Evolutionary conservation across 1,140 invertebrate species (phyloP).

Genomic region (Achroia grisella): DNA sequence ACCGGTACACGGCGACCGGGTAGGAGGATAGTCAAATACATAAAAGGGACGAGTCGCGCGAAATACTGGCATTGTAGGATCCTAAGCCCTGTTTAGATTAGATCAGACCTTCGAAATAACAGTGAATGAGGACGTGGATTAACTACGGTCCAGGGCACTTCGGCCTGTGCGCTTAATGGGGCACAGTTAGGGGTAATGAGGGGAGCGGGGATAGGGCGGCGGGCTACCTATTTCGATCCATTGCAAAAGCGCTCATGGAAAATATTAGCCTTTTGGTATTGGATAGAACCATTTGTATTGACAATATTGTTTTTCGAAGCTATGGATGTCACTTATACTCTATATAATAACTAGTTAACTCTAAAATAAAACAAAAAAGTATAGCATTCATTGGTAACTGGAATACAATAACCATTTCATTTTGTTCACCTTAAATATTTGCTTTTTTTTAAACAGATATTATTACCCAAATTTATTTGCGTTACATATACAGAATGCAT

Average conservation of each 20-base stretch:
- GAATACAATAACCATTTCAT: too few relatives aligned
- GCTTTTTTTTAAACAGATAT: too few relatives aligned
- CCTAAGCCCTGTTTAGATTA: constrained; percentile 72
- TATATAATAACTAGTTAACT: neutral
- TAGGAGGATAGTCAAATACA: constrained; percentile 63
- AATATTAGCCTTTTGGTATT: constrained; percentile 33
- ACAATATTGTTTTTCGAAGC: too few relatives aligned
- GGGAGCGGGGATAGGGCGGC: constrained; percentile 33
- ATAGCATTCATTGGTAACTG: too few relatives aligned
- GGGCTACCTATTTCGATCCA: constrained; percentile 14
- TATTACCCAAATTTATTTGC: too few relatives aligned
- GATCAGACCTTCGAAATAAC: constrained; percentile 73
- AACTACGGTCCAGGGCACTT: constrained; percentile 70
- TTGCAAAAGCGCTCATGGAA: constrained; percentile 28
- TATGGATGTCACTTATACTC: too few relatives aligned
- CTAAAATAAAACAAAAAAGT: too few relatives aligned
- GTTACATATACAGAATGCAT: too few relatives aligned
- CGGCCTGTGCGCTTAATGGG: constrained; percentile 68
- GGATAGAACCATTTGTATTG: neutral
- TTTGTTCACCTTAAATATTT: too few relatives aligned
- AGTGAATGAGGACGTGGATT: constrained; percentile 73
- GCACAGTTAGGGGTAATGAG: constrained; percentile 65
- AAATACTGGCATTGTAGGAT: constrained; percentile 67
- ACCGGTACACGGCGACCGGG: constrained; percentile 41
- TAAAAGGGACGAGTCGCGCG: constrained; percentile 66